Percentiles rank a stretch among this genome's conserved stretches.
Conservation (phyloP, 2,113 vertebrate species). For the Sceloporus undulatus region DNA sequence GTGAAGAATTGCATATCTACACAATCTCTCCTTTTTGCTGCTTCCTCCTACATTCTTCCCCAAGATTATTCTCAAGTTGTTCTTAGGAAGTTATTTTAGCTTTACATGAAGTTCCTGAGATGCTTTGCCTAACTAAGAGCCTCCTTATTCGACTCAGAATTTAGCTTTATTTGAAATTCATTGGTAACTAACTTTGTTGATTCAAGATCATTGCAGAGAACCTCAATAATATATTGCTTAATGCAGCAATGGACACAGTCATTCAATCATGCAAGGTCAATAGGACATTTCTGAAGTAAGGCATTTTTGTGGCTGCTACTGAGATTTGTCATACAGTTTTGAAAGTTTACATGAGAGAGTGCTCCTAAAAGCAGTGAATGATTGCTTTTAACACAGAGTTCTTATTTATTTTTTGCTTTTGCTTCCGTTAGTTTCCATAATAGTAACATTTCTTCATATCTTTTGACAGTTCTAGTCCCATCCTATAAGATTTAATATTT, state of each 20-base stretch:
- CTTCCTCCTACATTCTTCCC: too few species aligned
- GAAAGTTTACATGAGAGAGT: not conserved
- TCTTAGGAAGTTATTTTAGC: not conserved
- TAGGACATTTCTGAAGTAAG: not conserved
- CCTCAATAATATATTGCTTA: not conserved
- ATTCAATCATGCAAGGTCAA: not conserved
- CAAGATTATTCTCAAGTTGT: not conserved
- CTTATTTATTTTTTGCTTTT: constrained; percentile 20
- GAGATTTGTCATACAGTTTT: not conserved
- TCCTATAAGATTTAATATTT: constrained; percentile 27
- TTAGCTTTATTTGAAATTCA: not conserved
- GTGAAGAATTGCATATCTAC: too few species aligned
- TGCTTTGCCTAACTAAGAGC: not conserved
- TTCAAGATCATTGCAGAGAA: not conserved
- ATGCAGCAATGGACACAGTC: not conserved
- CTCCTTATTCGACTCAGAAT: constrained; percentile 1
- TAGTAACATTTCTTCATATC: constrained; percentile 2
- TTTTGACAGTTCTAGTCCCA: constrained; percentile 6
- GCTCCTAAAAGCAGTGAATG: constrained; percentile 2
- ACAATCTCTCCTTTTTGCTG: too few species aligned
- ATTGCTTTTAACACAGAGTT: not conserved
- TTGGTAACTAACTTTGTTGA: not conserved
- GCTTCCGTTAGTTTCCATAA: constrained; percentile 15
- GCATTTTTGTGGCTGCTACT: not conserved
- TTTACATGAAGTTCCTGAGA: not conserved